These are phyloP conservation scores for Apis laboriosa DNA, from an alignment of 1,140 invertebrate genomes.

Conservation along the genomic window DNA sequence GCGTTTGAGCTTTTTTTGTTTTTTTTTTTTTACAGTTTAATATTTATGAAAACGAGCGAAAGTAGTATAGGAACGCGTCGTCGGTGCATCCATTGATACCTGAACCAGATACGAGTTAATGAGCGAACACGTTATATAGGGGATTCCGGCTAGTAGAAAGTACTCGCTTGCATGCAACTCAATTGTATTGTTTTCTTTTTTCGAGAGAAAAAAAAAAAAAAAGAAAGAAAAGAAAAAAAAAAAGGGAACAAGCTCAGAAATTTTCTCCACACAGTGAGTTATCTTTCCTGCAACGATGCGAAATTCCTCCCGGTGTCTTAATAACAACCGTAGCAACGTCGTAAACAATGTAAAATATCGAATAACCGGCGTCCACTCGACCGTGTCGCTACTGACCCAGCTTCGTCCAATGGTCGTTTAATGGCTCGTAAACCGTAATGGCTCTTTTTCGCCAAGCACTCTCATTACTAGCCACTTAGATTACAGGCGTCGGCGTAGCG, in stretches of 20 bases:
- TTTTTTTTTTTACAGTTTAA: background rate
- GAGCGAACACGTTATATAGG: background rate
- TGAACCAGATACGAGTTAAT: conserved; percentile 16
- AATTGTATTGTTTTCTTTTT: background rate
- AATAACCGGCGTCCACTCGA: background rate
- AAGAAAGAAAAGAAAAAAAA: too few species aligned
- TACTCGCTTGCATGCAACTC: background rate
- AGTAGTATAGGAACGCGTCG: conserved; percentile 38
- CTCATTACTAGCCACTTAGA: conserved; percentile 39
- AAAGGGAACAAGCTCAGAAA: background rate
- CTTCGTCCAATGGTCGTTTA: conserved; percentile 9
- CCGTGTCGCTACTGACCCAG: conserved; percentile 24
- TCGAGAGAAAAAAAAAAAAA: background rate
- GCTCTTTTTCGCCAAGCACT: background rate
- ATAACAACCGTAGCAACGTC: background rate
- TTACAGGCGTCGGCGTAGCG: conserved; percentile 4
- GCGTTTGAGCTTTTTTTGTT: background rate
- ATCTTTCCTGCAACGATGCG: background rate
- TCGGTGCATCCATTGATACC: conserved; percentile 15
- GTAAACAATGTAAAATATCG: background rate
- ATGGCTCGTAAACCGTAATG: conserved; percentile 37
- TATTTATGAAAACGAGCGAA: conserved; percentile 53
- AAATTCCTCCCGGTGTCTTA: background rate
- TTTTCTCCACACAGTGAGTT: too few species aligned
- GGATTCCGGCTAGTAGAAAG: conserved; percentile 28